phyloP scores from a whole-genome alignment of 1,140 invertebrate species.

The Mactra quadrangularis region DNA sequence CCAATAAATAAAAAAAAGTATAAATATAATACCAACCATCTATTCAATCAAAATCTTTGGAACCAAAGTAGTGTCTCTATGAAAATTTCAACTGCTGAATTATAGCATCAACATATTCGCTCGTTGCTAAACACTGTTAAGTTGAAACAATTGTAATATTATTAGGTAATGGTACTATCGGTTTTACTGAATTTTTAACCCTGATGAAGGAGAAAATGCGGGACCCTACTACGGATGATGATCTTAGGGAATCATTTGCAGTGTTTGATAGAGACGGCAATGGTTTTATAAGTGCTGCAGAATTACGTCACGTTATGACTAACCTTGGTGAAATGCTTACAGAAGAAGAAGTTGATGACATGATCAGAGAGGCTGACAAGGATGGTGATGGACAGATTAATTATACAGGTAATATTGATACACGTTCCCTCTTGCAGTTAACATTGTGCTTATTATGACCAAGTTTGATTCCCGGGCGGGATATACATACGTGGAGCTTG shows the following conservation, averaged over 20 bases:
- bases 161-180: constrained; percentile 30
- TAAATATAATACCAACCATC: too few relatives aligned
- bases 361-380: neutral
- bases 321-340: neutral
- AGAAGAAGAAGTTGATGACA: constrained; percentile 2
- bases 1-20: too few relatives aligned
- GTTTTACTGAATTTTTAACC: neutral
- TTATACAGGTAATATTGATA: constrained; percentile 2
- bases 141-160: too few relatives aligned
- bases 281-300: constrained; percentile 20
- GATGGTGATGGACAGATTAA: neutral
- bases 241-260: neutral
- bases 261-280: constrained; percentile 29
- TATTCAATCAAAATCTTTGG: too few relatives aligned
- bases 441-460: too few relatives aligned
- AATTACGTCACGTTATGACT: constrained; percentile 16
- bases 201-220: constrained; percentile 24
- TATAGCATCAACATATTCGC: too few relatives aligned
- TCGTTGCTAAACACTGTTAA: too few relatives aligned
- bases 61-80: too few relatives aligned
- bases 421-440: too few relatives aligned
- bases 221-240: constrained; percentile 3
- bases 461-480: too few relatives aligned
- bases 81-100: too few relatives aligned
- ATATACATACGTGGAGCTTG: too few relatives aligned